Evolutionary conservation across 1,140 invertebrate species (phyloP), one percentile per base, ranked within the genome.

Genomic region (Eupeodes corollae): DNA sequence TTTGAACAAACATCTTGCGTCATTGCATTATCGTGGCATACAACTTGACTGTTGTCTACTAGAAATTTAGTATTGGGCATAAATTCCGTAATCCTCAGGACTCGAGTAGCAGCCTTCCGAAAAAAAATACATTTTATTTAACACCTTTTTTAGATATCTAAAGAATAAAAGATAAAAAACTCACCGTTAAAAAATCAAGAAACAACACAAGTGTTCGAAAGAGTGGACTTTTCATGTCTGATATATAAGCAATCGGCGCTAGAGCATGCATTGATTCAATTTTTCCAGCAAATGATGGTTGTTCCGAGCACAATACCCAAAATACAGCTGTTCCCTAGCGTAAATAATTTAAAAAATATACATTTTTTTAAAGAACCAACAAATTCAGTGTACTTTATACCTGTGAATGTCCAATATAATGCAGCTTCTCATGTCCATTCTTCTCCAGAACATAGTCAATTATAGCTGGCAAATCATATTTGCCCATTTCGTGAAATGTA

Each of bases 401-500:
- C 52, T 70, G 69, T 8, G 76, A 78, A 61, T 85, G 79, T 1
- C 83, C 80, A 5, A 86, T 71, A 50, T 85, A 88, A 54, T 76
- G 76, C 1, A 91, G 54, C 47, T 77, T 68, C 15, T 70, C 52
- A 47, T 74, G 63, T 3, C 73, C 71, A 0, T 85, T 86, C 11
- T 64, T 56, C n/a, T 70, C 63, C 2, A 88, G 62, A 30, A 83
- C 74, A 56, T 80, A 81, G 57, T 86, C 78, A 37, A 91, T 79
- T 67, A 82, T 82, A 0, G 84, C 76, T 2, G 87, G 83, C 30
- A 90, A 53, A 67, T 91, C 88, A 50, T 78, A 79, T 32, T 75
- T 66, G 37, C 82, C 85, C 71, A 89, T 86, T 69, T 91, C 84
- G 57, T 89, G 80, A 72, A 76, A 88, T 39, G 80, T 83, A 57